These are phyloP conservation scores for Bugula neritina DNA, from an alignment of 2,888 invertebrate species.

Conservation along the genomic window DNA sequence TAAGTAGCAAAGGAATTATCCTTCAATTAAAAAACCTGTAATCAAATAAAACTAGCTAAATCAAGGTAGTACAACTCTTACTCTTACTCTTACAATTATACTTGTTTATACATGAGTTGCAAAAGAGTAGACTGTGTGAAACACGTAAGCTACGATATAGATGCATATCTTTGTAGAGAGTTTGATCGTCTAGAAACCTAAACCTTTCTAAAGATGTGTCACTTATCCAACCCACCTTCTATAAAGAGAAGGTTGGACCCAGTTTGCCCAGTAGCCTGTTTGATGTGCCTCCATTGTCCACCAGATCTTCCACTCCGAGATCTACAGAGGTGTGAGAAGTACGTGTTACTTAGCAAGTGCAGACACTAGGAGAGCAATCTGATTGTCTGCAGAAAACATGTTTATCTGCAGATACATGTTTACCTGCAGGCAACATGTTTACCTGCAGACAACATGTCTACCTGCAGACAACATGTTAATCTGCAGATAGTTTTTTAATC, in stretches of 20 bases:
- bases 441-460: too few species aligned
- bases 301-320: slow-evolving; percentile 17
- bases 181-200: neutral
- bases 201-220: neutral
- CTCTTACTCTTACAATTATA: too few species aligned
- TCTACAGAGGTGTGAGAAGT: neutral
- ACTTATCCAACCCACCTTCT: neutral
- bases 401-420: neutral
- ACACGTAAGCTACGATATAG: too few species aligned
- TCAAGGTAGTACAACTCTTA: too few species aligned
- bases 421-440: neutral
- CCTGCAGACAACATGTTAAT: too few species aligned
- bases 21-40: too few species aligned
- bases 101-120: too few species aligned
- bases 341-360: neutral
- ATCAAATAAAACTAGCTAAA: too few species aligned
- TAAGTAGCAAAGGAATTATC: too few species aligned
- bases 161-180: too few species aligned
- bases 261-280: slow-evolving; percentile 20
- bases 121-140: too few species aligned
- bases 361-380: neutral
- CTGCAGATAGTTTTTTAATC: too few species aligned
- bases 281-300: slow-evolving; percentile 23
- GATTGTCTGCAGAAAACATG: neutral
- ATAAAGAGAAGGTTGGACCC: slow-evolving; percentile 12